Evolutionary conservation across 2,797 vertebrate species (phyloP), one percentile per base, ranked within the genome.

Genomic region (Gallinago solitaria): DNA sequence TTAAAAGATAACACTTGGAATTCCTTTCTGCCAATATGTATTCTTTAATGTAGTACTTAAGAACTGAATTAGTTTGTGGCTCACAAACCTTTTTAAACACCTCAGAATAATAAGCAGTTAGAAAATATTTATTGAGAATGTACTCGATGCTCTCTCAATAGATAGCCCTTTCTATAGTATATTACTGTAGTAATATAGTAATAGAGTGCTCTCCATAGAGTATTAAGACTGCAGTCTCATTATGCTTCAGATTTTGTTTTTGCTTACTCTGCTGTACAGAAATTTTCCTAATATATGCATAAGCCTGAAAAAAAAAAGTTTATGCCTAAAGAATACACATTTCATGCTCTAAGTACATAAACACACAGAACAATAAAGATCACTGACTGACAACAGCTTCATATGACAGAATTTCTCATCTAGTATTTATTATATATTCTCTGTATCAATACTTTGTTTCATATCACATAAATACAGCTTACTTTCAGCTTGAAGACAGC

Each of bases 171-270:
- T n/a, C 73, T 78, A 9, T 5, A 81, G 41, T 8, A 30, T 39
- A 84, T 50, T 81, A 70, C 45, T 65, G 27, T 45, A 83, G 75
- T 2, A 83, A 47, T 16, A 69, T 2, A 89, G 67, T 69, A 73
- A 83, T 3, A 83, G 13, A 71, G 25, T 35, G 68, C 56, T 59
- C 76, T 59, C 59, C 33, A 73, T 3, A 6, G 43, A 67, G 51
- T 41, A 82, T 59, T 74, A 60, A 86, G 74, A 81, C 65, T 91
- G 73, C 91, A 90, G 80, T 59, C 60, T 87, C 83, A 70, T 81
- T 82, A 64, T 6, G 63, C 45, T 90, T 93, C 77, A 56, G 50
- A 65, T 83, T 87, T 82, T 86, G 37, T 9, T 86, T 85, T 64
- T 77, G 77, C 85, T 93, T 79, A 93, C 25, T 79, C 70, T 90